These are phyloP conservation scores for Turnix velox DNA, from an alignment of 2,113 vertebrate genomes.

Conservation along the genomic window DNA sequence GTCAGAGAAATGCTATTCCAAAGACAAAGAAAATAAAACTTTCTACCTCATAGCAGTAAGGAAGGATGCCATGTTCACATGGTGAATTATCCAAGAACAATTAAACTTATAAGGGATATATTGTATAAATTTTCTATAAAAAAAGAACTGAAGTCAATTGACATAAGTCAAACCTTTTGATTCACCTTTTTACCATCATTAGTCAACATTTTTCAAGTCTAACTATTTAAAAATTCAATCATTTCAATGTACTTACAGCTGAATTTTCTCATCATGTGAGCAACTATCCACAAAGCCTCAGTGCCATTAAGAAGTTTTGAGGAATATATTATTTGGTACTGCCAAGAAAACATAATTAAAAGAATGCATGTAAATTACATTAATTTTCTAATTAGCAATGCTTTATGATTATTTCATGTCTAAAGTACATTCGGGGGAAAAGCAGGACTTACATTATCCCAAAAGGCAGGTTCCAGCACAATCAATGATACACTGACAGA, in stretches of 20 bases:
- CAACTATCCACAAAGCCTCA: slow-evolving; percentile 62
- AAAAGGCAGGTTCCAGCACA: slow-evolving; percentile 51
- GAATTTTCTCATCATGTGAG: slow-evolving; percentile 63
- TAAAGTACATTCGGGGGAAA: slow-evolving; percentile 30
- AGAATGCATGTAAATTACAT: slow-evolving; percentile 48
- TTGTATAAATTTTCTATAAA: background rate
- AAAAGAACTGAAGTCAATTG: background rate
- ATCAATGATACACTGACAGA: slow-evolving; percentile 55
- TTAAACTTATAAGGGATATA: background rate
- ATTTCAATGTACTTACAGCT: slow-evolving; percentile 58
- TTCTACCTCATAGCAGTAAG: background rate
- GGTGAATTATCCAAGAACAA: background rate
- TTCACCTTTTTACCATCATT: background rate
- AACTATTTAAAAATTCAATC: slow-evolving; percentile 52
- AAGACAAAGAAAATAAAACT: background rate
- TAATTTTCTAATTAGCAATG: slow-evolving; percentile 10
- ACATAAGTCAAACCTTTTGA: background rate
- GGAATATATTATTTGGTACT: slow-evolving; percentile 63
- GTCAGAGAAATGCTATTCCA: background rate
- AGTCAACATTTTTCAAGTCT: slow-evolving; percentile 19
- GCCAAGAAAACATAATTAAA: slow-evolving; percentile 67
- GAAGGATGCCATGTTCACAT: background rate
- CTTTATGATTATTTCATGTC: slow-evolving; percentile 22
- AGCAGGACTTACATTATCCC: slow-evolving; percentile 60
- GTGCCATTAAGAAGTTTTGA: slow-evolving; percentile 59